phyloP scores from a whole-genome alignment of 30 jellyfish, hydroid and myxozoan genomes.

The Aurelia aurita region DNA sequence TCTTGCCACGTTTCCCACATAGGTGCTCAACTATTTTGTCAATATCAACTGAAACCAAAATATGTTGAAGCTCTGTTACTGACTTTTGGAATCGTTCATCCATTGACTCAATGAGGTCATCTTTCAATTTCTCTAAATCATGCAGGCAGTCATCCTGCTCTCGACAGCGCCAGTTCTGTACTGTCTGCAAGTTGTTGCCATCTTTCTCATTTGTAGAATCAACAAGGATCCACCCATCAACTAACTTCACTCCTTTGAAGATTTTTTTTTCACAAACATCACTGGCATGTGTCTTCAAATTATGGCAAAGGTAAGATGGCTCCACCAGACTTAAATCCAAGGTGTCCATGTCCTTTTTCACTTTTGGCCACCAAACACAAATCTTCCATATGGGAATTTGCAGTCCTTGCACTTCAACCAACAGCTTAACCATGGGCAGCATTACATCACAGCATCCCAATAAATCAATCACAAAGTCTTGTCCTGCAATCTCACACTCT shows the following conservation, averaged over 20 bases:
- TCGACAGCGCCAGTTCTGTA: not conserved
- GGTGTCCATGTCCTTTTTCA: not conserved
- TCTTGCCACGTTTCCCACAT: no score
- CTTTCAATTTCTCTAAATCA: not conserved
- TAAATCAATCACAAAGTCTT: not conserved
- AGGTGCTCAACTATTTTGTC: not conserved
- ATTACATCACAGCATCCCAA: not conserved
- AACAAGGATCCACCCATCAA: not conserved
- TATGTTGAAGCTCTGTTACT: not conserved
- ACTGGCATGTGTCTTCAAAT: not conserved
- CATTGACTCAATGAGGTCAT: not conserved
- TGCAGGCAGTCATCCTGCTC: not conserved
- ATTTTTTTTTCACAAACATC: not conserved
- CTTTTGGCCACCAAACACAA: not conserved
- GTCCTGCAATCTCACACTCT: not conserved
- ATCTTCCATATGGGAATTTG: not conserved
- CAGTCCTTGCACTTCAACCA: not conserved
- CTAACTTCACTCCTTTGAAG: not conserved
- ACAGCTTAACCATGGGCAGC: not conserved
- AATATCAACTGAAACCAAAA: not conserved
- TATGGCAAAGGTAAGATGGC: no score
- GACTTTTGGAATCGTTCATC: not conserved
- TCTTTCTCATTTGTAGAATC: not conserved
- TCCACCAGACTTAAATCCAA: not conserved
- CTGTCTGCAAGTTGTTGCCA: not conserved